Conservation (phyloP, 2,797 vertebrate genomes). For the Falco berigora region DNA sequence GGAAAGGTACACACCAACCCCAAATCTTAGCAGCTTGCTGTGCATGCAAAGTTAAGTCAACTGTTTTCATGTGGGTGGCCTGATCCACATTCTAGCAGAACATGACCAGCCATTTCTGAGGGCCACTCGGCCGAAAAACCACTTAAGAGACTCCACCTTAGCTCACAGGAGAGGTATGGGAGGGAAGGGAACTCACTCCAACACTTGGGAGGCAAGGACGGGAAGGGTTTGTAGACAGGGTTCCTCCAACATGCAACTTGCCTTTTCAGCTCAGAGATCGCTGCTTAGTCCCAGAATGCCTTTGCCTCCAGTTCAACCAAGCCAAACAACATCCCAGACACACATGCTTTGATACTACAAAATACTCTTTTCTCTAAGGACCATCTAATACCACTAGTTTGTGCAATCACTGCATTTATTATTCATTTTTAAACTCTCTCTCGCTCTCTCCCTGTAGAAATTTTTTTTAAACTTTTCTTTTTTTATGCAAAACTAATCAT, state of each 20-base stretch:
- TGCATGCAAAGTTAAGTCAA: slow-evolving; percentile 37
- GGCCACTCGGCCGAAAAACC: slow-evolving; percentile 11
- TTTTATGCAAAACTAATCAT: slow-evolving; percentile 82
- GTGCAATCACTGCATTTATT: slow-evolving; percentile 77
- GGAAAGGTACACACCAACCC: slow-evolving; percentile 20
- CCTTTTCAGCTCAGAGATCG: slow-evolving; percentile 33
- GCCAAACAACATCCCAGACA: slow-evolving; percentile 60
- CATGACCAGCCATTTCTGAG: background rate
- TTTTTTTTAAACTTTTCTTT: slow-evolving; percentile 68
- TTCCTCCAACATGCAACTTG: slow-evolving; percentile 56
- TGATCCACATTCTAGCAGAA: background rate
- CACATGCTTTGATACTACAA: slow-evolving; percentile 64
- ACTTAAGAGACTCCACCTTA: slow-evolving; percentile 43
- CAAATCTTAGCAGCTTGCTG: slow-evolving; percentile 41
- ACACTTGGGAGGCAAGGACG: slow-evolving; percentile 15
- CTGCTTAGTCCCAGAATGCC: slow-evolving; percentile 45
- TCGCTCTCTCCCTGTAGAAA: slow-evolving; percentile 70
- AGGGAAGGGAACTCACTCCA: slow-evolving; percentile 45
- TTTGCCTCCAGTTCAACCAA: slow-evolving; percentile 55
- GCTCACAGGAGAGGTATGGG: slow-evolving; percentile 48
- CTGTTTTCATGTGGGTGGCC: background rate
- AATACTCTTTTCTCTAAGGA: slow-evolving; percentile 70
- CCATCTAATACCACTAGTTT: slow-evolving; percentile 72
- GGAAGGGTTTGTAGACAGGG: slow-evolving; percentile 48
- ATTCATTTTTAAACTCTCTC: slow-evolving; percentile 75